Conservation (phyloP, 2,888 invertebrate species). For the Marasmarcha lunaedactyla region DNA sequence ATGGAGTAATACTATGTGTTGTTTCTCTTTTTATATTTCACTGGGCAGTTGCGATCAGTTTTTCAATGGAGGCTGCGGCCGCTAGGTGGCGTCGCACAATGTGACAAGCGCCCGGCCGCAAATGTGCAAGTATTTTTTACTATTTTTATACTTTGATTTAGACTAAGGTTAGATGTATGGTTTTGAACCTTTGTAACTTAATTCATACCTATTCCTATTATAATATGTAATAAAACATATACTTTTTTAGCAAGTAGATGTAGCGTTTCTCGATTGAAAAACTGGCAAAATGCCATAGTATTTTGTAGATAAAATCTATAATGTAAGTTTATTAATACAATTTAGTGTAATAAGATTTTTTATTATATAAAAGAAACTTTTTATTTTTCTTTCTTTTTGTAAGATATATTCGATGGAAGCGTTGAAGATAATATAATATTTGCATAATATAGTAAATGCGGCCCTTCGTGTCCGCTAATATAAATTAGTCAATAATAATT, state of each 20-base stretch:
- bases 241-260: conserved; percentile 23
- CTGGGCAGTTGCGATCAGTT: conserved; percentile 54
- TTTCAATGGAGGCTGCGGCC: conserved; percentile 50
- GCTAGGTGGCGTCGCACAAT: conserved; percentile 10
- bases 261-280: conserved; percentile 49
- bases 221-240: conserved; percentile 52
- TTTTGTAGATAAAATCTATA: conserved; percentile 71
- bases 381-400: conserved; percentile 68
- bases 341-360: conserved; percentile 67
- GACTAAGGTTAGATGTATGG: conserved; percentile 66
- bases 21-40: conserved; percentile 70
- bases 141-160: conserved; percentile 70
- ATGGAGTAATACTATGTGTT: conserved; percentile 60
- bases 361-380: conserved; percentile 60
- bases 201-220: conserved; percentile 41
- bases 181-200: conserved; percentile 26
- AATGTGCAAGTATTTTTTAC: conserved; percentile 68
- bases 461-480: conserved; percentile 77
- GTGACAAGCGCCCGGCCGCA: conserved; percentile 11
- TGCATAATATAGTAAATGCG: conserved; percentile 76
- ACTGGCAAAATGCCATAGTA: conserved; percentile 62
- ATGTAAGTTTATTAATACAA: conserved; percentile 66
- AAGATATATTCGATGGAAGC: conserved; percentile 70
- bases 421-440: conserved; percentile 75
- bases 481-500: conserved; percentile 83